Evolutionary conservation across 2,888 invertebrate genomes (phyloP), one percentile per base, ranked within the genome.

Genomic region (Hydriomena furcata): DNA sequence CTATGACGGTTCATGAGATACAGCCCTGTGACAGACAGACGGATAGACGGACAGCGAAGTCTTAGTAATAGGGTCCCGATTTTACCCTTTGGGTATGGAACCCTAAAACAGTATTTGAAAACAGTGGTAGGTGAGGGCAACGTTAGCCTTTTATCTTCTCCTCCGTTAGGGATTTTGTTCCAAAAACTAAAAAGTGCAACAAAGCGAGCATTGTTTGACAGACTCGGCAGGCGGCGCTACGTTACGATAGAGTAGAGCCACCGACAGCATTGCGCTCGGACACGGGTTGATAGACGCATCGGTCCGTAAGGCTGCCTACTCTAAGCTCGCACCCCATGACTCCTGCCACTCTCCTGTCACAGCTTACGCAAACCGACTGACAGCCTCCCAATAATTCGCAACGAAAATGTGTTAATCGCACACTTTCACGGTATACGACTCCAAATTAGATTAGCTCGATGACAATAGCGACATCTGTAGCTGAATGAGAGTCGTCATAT

Each of bases 381-480:
- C 89, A 88, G 82, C 79, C 82, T 84, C 78, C 84, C 81, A 88
- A 87, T 86, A 85, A 85, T 86, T 84, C 87, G 84, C 82, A 76
- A 84, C 84, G 84, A 87, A 83, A 88, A 89, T 86, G 89, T 90
- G 89, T 89, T 89, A 89, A 89, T 89, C 85, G 83, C 76, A 79
- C 85, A 88, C 85, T 88, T 88, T 87, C 82, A 89, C 85, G 89
- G 81, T 84, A 70, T 73, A 71, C 84, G 78, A 80, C 76, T 76
- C 73, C 67, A 75, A 87, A 89, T 90, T 87, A 89, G 89, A 89
- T 89, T 88, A 88, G 79, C 60, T 24, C 76, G 82, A 77, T 80
- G 83, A 89, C 89, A 89, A 88, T 87, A 66, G 78, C 68, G 79
- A 84, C 89, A 89, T 88, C 87, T 89, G 88, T 86, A 86, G 75